phyloP scores from a whole-genome alignment of 1,140 invertebrate species.

The roundworm (Caenorhabditis elegans) region DNA sequence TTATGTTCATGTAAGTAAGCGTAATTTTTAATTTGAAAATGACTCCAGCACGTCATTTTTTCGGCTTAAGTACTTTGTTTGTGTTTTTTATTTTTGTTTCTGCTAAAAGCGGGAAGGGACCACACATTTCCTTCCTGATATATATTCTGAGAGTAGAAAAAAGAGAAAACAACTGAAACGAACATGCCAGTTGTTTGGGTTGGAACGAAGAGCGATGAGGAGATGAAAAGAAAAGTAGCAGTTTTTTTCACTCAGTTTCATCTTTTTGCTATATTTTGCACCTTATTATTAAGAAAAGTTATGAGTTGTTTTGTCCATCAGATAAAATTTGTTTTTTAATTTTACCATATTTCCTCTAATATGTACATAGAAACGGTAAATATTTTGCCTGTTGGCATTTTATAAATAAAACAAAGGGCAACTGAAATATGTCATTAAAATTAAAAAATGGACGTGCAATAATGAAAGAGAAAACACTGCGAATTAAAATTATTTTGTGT shows the following conservation, averaged over 20 bases:
- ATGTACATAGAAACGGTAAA: too few species aligned
- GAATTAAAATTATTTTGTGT: too few species aligned
- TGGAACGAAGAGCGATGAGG: neutral
- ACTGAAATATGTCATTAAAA: too few species aligned
- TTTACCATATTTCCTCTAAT: too few species aligned
- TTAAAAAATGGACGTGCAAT: too few species aligned
- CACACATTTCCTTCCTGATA: neutral
- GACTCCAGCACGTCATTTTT: neutral
- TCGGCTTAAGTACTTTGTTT: neutral
- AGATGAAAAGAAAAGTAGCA: neutral
- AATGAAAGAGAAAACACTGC: too few species aligned
- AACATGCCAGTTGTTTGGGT: neutral
- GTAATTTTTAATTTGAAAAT: neutral
- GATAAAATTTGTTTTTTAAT: too few species aligned
- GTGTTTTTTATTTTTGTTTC: neutral
- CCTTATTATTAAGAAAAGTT: constrained; percentile 8
- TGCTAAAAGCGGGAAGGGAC: neutral
- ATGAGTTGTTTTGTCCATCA: too few species aligned
- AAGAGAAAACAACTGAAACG: neutral
- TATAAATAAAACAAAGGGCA: too few species aligned
- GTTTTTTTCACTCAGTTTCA: neutral
- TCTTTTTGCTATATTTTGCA: too few species aligned
- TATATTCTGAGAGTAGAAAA: neutral
- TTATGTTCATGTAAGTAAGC: neutral
- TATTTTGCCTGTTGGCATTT: too few species aligned